Evolutionary conservation across 2,797 vertebrate species (phyloP), one percentile per base, ranked within the genome.

Genomic region (Neosilurus hyrtlii): DNA sequence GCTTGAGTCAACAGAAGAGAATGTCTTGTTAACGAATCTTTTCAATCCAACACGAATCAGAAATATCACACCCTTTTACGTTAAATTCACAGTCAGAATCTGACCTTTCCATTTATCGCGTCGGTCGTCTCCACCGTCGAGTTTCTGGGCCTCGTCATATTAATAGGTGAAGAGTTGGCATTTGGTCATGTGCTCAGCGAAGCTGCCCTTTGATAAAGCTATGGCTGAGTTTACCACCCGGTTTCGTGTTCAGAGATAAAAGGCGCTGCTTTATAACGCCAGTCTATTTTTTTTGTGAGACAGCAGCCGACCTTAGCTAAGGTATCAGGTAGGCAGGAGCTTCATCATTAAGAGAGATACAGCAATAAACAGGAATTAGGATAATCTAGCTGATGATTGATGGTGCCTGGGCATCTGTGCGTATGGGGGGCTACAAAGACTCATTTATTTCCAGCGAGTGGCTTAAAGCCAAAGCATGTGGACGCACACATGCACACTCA

Each of bases 331-430:
- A 74, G 63, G 65, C 71, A 73, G 82, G 65, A 83, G 66, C 80
- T 82, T 83, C 83, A 84, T 84, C 76, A 87, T 85, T 80, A 83
- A 86, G 54, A 80, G 61, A 82, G 81, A 82, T 65, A 37, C 68
- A 59, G 82, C 87, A 87, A 88, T 90, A 88, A 88, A 91, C 89
- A 86, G 84, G 86, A 85, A 86, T 89, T 91, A 87, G 88, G 81
- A 83, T 86, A 80, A 87, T 91, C 83, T 15, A 52, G 80, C 52
- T 90, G 89, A 90, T 92, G 90, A 91, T 91, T 88, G 87, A 91
- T 83, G 88, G 83, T 26, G 80, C 65, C 77, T 71, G 80, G 80
- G 86, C 82, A 86, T 84, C 68, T 80, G 66, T 49, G 67, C 37
- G 4, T 61, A 80, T 80, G 66, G 84, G 83, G 59, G 57, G 71